Evolutionary conservation across 2,797 vertebrate species (phyloP).

Genomic region (Megalops cyprinoides): DNA sequence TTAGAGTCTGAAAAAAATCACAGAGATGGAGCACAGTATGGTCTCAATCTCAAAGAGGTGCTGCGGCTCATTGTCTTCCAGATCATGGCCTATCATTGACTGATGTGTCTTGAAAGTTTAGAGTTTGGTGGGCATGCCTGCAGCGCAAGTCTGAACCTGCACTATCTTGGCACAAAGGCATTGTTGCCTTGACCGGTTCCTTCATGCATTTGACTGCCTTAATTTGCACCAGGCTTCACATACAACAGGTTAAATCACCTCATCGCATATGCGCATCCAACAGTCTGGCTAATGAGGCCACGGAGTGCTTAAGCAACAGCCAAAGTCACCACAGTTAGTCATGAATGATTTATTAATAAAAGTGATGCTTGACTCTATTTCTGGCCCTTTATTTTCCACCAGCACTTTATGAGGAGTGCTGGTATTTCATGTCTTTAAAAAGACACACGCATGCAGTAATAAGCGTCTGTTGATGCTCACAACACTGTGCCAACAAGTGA

Average conservation of each 20-base stretch:
- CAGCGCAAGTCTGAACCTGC: too few species aligned
- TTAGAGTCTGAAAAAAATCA: not conserved
- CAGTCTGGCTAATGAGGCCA: not conserved
- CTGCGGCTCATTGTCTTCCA: not conserved
- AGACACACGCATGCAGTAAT: slow-evolving; percentile 50
- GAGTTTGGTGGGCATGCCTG: not conserved
- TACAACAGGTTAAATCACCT: too few species aligned
- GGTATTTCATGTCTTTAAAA: too few species aligned
- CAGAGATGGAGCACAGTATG: not conserved
- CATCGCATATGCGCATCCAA: too few species aligned
- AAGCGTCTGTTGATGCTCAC: slow-evolving; percentile 46
- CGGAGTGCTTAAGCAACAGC: not conserved
- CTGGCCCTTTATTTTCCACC: too few species aligned
- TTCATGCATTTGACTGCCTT: too few species aligned
- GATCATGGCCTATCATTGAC: not conserved
- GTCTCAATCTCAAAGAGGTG: too few species aligned
- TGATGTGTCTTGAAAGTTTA: not conserved
- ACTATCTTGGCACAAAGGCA: too few species aligned
- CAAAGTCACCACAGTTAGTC: not conserved
- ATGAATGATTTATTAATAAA: not conserved
- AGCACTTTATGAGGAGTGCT: too few species aligned
- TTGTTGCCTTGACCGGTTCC: too few species aligned
- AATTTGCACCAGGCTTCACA: too few species aligned
- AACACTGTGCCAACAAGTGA: slow-evolving; percentile 23
- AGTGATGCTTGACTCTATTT: too few species aligned